phyloP scores from a whole-genome alignment of 2,113 vertebrate genomes.

The Tetrax tetrax region DNA sequence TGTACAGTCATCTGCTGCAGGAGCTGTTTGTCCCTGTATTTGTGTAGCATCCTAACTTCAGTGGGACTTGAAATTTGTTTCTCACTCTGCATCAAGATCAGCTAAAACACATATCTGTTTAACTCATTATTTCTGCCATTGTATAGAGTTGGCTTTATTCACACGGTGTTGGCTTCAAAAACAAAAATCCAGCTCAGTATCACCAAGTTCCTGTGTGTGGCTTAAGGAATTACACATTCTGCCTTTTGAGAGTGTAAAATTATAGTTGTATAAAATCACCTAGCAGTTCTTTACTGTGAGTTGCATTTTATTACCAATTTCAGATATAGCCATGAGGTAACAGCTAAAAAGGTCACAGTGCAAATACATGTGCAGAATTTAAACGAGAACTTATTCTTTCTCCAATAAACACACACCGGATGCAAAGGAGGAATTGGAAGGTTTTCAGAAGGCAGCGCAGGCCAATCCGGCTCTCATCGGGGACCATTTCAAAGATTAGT shows the following conservation, averaged over 20 bases:
- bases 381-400: conserved; percentile 42
- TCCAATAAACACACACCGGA: conserved; percentile 57
- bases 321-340: conserved; percentile 45
- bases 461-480: conserved; percentile 20
- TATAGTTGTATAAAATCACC: conserved; percentile 58
- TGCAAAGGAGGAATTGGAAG: conserved; percentile 33
- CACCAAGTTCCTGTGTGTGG: conserved; percentile 28
- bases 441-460: conserved; percentile 8
- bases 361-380: conserved; percentile 39
- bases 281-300: conserved; percentile 19
- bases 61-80: neutral
- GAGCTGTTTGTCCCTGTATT: neutral
- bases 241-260: conserved; percentile 50
- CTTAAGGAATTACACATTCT: conserved; percentile 47
- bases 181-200: conserved; percentile 27
- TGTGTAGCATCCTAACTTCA: neutral
- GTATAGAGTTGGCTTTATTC: neutral
- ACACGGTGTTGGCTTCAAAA: neutral
- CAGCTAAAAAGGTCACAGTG: conserved; percentile 50
- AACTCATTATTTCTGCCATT: conserved; percentile 17
- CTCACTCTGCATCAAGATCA: neutral
- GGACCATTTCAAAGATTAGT: conserved; percentile 61
- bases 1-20: neutral
- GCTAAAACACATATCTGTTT: neutral
- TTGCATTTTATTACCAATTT: conserved; percentile 58